phyloP scores from a whole-genome alignment of 2,797 vertebrate species.

The Pseudochromis fuscus region DNA sequence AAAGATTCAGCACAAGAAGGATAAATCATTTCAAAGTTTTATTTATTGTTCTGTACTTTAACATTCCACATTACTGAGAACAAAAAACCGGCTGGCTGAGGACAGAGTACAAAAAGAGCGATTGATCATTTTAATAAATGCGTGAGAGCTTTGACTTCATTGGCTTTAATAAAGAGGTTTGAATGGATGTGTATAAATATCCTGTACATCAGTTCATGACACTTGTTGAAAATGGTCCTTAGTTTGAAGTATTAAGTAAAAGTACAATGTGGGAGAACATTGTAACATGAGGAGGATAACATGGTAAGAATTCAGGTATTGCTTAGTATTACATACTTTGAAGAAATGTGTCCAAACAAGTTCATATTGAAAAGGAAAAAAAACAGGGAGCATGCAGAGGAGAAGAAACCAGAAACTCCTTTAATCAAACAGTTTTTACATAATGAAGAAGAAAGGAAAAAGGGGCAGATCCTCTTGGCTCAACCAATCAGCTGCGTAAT shows the following conservation, averaged over 20 bases:
- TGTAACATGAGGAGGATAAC: background rate
- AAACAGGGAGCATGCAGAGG: slow-evolving; percentile 51
- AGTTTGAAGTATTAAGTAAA: slow-evolving; percentile 5
- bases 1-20: background rate
- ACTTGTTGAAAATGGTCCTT: slow-evolving; percentile 8
- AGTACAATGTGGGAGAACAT: slow-evolving; percentile 2
- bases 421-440: slow-evolving; percentile 36
- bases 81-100: slow-evolving; percentile 47
- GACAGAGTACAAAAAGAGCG: slow-evolving; percentile 62
- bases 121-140: slow-evolving; percentile 1
- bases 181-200: slow-evolving; percentile 48
- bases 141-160: slow-evolving; percentile 14
- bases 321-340: slow-evolving; percentile 39
- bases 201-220: slow-evolving; percentile 38
- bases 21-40: slow-evolving; percentile 60
- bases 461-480: slow-evolving; percentile 4
- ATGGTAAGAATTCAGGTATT: slow-evolving; percentile 39
- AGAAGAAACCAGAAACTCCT: slow-evolving; percentile 35
- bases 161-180: slow-evolving; percentile 29
- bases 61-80: slow-evolving; percentile 57
- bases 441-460: slow-evolving; percentile 43
- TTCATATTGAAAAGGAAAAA: slow-evolving; percentile 20
- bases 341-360: slow-evolving; percentile 5
- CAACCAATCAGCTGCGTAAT: slow-evolving; percentile 28
- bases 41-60: slow-evolving; percentile 63